These are phyloP conservation scores for Epistrophe grossulariae DNA, from an alignment of 2,888 invertebrate genomes.

Conservation along the genomic window DNA sequence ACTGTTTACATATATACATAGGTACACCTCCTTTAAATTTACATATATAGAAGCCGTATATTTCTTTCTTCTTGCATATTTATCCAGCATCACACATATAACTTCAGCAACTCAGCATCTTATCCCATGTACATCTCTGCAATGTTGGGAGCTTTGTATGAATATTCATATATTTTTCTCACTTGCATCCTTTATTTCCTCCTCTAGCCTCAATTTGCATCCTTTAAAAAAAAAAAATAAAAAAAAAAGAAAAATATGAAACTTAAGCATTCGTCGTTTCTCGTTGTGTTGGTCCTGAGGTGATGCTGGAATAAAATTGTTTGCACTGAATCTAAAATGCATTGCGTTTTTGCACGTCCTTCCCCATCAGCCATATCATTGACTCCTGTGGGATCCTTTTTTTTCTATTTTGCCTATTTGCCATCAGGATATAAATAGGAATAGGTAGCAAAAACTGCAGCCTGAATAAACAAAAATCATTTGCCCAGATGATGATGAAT, in stretches of 20 bases:
- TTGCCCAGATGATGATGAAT: constrained; percentile 39
- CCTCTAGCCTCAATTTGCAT: constrained; percentile 58
- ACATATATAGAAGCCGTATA: background rate
- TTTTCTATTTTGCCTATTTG: constrained; percentile 50
- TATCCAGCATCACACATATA: constrained; percentile 30
- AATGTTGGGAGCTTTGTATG: constrained; percentile 53
- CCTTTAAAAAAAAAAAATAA: constrained; percentile 23
- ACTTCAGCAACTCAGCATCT: constrained; percentile 63
- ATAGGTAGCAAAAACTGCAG: background rate
- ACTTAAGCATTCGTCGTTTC: constrained; percentile 6
- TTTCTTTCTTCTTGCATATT: constrained; percentile 43
- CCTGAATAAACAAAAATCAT: constrained; percentile 66
- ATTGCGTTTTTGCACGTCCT: constrained; percentile 73
- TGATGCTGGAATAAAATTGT: constrained; percentile 62
- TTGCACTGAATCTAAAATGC: constrained; percentile 74
- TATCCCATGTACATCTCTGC: constrained; percentile 75
- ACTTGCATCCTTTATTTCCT: constrained; percentile 25
- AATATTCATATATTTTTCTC: constrained; percentile 73
- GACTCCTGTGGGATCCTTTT: constrained; percentile 39
- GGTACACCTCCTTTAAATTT: background rate
- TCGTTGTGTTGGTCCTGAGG: constrained; percentile 15
- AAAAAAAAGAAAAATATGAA: background rate
- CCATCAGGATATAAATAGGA: constrained; percentile 62
- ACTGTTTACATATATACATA: background rate
- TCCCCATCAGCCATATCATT: constrained; percentile 37